These are phyloP conservation scores for Corvus hawaiiensis DNA, from an alignment of 2,113 vertebrate genomes.

Conservation along the genomic window DNA sequence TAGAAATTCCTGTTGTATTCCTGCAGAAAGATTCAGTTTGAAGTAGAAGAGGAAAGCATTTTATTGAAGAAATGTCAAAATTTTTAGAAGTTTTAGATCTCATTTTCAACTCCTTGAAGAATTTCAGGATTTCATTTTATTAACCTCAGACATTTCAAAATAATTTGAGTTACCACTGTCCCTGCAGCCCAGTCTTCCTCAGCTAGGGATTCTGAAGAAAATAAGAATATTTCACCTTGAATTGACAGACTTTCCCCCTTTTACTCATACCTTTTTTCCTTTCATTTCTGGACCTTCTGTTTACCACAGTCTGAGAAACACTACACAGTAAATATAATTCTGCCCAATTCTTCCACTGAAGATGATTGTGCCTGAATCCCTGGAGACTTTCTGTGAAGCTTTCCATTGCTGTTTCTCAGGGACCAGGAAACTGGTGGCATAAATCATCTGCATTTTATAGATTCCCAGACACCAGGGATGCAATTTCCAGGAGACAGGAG, in stretches of 20 bases:
- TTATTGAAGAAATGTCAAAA: neutral
- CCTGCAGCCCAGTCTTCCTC: neutral
- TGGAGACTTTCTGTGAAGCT: neutral
- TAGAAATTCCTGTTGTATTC: neutral
- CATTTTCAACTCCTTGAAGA: neutral
- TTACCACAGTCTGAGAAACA: neutral
- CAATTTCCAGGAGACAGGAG: slow-evolving; percentile 8
- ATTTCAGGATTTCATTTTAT: neutral
- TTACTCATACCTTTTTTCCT: neutral
- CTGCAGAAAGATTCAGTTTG: neutral
- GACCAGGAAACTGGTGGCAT: slow-evolving; percentile 1
- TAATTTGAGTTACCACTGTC: neutral
- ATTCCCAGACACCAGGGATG: slow-evolving; percentile 5
- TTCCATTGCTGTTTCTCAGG: slow-evolving; percentile 6
- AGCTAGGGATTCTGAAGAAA: neutral
- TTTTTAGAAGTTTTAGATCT: neutral
- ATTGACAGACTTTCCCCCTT: neutral
- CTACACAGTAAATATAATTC: neutral
- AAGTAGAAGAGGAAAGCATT: neutral
- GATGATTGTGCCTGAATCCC: neutral
- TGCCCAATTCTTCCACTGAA: neutral
- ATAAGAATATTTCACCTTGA: neutral
- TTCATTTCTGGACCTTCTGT: neutral
- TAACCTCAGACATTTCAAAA: neutral
- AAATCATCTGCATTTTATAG: slow-evolving; percentile 50